Evolutionary conservation across 2,888 invertebrate species (phyloP), one percentile per base, ranked within the genome.

Genomic region (Drosophila percnosoma): DNA sequence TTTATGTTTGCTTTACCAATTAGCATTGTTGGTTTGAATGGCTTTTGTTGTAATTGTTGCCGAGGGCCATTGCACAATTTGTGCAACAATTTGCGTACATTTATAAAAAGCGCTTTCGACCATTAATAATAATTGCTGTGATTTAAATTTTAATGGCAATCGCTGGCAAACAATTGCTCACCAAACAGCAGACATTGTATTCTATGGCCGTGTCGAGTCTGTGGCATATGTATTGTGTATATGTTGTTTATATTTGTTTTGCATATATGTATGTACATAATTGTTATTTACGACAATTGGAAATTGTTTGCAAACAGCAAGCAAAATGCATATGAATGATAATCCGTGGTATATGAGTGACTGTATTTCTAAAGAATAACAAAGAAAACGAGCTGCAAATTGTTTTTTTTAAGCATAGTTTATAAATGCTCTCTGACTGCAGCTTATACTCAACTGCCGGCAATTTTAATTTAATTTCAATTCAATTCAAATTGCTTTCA

Each of bases 71-170:
- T 71, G 78, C 68, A 73, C 82, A 80, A 75, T 79, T 83, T 83
- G 72, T 69, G 29, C 71, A 69, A 63, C 91, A 87, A 87, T 90
- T 85, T 80, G 83, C 88, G 74, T 77, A 77, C 90, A 90, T 87
- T 89, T 89, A 82, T 86, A 87, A 92, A 91, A 88, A 78, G 82
- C 84, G 79, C 79, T 84, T 83, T 83, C 82, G 79, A 73, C 86
- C 91, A 90, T 92, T 90, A 92, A 92, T 91, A 89, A 91, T 90
- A 91, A 92, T 91, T 92, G 91, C 87, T 88, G 78, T 89, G 92
- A 90, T 91, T 92, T 90, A 91, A 91, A 87, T 90, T 91, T 92
- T 91, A 91, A 91, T 91, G 88, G 92, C 88, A 77, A 91, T 91
- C 85, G 87, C 74, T 87, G 85, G 79, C 68, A 73, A 78, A 75